Evolutionary conservation across 2,888 invertebrate genomes (phyloP).

Genomic region (Synanthedon andrenaeformis): DNA sequence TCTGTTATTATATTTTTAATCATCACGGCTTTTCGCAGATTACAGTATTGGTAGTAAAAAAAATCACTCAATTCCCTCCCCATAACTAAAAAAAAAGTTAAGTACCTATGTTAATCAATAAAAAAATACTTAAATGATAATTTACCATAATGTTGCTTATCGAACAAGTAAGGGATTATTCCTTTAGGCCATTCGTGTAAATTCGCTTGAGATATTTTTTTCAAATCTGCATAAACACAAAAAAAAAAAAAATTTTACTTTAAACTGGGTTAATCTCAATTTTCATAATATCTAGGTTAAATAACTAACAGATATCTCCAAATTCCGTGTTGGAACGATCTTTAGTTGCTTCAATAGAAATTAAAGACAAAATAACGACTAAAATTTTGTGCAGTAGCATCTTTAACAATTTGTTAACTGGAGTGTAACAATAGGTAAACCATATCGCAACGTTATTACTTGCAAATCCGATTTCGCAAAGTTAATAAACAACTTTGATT

Average conservation of each 20-base stretch:
- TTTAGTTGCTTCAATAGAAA: too few relatives aligned
- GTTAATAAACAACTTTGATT: background rate
- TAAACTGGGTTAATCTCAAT: background rate
- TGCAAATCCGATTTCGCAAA: background rate
- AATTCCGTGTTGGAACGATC: too few relatives aligned
- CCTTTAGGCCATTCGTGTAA: slow-evolving; percentile 13
- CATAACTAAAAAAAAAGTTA: too few relatives aligned
- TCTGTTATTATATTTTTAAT: too few relatives aligned
- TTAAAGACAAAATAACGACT: background rate
- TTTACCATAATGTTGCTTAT: slow-evolving; percentile 14
- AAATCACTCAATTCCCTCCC: too few relatives aligned
- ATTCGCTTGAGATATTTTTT: too few relatives aligned
- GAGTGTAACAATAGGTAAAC: background rate
- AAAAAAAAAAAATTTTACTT: too few relatives aligned
- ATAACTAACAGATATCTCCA: background rate
- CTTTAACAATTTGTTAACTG: background rate
- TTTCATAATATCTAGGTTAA: background rate
- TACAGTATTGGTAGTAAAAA: too few relatives aligned
- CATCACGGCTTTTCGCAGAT: too few relatives aligned
- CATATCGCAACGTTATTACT: background rate
- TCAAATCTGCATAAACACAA: too few relatives aligned
- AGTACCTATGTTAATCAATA: too few relatives aligned
- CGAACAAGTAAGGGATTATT: slow-evolving; percentile 13
- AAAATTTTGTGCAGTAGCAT: background rate
- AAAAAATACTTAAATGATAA: background rate